Conservation (phyloP, 1,140 invertebrate species). For the Asbolus verrucosus region DNA sequence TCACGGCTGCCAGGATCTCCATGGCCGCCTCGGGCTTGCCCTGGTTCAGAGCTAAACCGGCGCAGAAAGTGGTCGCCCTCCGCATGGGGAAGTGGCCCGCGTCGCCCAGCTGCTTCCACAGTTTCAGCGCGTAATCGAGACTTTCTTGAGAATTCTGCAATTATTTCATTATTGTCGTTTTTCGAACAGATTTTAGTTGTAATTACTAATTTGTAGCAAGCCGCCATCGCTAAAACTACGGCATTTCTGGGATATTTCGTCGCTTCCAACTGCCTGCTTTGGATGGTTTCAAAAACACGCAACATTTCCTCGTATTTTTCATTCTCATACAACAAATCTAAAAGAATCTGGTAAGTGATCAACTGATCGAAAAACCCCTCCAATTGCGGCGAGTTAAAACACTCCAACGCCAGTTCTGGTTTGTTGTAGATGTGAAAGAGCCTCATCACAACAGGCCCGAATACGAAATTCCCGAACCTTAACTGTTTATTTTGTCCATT, state of each 20-base stretch:
- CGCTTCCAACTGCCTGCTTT: conserved; percentile 70
- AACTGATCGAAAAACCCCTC: conserved; percentile 79
- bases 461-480: conserved; percentile 81
- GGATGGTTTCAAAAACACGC: conserved; percentile 72
- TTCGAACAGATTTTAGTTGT: conserved; percentile 18
- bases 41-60: conserved; percentile 76
- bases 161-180: conserved; percentile 9
- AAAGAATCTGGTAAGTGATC: conserved; percentile 74
- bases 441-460: conserved; percentile 88
- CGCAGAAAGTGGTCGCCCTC: conserved; percentile 72
- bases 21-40: conserved; percentile 74
- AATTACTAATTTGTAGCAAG: conserved; percentile 82
- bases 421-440: conserved; percentile 79
- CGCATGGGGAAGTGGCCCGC: conserved; percentile 70
- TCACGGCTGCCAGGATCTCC: conserved; percentile 72
- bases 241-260: conserved; percentile 76
- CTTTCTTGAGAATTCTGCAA: conserved; percentile 78
- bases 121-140: conserved; percentile 72
- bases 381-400: conserved; percentile 73
- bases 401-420: conserved; percentile 76
- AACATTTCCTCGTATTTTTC: conserved; percentile 77
- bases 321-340: conserved; percentile 80
- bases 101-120: conserved; percentile 71
- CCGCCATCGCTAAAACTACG: conserved; percentile 73
- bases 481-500: conserved; percentile 78